Percentiles rank a stretch among this genome's conserved stretches.
phyloP scores from a whole-genome alignment of 2,797 vertebrate genomes.

The Alectoris magna region DNA sequence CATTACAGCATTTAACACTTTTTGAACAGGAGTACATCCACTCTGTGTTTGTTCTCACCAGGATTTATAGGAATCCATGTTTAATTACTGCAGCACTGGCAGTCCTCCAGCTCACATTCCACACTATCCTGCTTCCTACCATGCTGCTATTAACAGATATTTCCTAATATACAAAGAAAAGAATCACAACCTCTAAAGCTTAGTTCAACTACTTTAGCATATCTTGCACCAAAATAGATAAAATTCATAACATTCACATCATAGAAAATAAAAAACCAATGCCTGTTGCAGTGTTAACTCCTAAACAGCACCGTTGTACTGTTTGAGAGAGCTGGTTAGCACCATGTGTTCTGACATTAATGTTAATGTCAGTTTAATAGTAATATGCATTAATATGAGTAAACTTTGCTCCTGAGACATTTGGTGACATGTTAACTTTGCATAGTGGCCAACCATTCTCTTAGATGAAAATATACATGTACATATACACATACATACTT shows the following conservation, averaged over 20 bases:
- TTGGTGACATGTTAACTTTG: background rate
- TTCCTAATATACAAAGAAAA: background rate
- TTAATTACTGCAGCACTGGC: conserved; percentile 28
- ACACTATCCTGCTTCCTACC: background rate
- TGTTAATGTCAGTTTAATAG: no score
- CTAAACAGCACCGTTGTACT: background rate
- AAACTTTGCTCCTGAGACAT: background rate
- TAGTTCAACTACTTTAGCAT: background rate
- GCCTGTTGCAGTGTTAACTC: background rate
- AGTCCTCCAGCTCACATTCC: background rate
- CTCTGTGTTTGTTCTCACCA: background rate
- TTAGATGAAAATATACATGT: background rate
- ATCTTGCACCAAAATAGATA: background rate
- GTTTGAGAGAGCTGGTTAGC: background rate
- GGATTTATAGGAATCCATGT: background rate
- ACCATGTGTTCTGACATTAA: background rate
- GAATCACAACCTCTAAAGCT: background rate
- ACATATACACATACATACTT: background rate
- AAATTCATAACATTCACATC: background rate
- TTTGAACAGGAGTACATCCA: background rate
- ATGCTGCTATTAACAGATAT: background rate
- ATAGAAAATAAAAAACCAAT: background rate
- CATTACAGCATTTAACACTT: background rate
- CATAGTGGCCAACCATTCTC: background rate
- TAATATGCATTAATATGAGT: background rate